These are phyloP conservation scores for Chlorops oryzae DNA, from an alignment of 1,140 invertebrate species.

Conservation along the genomic window DNA sequence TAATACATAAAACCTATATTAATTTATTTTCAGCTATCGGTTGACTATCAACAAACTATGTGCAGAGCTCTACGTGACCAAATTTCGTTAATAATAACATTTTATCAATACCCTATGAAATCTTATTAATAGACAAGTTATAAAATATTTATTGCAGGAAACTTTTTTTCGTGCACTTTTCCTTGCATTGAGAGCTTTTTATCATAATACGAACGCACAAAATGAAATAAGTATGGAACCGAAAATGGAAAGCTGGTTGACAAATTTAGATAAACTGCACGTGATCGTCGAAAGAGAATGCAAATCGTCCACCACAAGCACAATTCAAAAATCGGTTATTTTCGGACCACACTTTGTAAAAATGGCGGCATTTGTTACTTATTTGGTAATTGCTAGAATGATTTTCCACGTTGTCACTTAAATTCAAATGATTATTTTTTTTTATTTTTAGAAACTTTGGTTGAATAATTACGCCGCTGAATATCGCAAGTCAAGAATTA, in stretches of 20 bases:
- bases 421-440: too few relatives aligned
- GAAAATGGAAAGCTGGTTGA: constrained; percentile 20
- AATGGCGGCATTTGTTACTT: constrained; percentile 29
- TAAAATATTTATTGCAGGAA: constrained; percentile 21
- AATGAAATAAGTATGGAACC: constrained; percentile 20
- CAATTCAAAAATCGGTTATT: constrained; percentile 7
- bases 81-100: constrained; percentile 27
- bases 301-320: constrained; percentile 15
- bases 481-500: too few relatives aligned
- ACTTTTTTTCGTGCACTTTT: constrained; percentile 25
- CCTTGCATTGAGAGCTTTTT: constrained; percentile 19
- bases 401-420: too few relatives aligned
- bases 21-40: constrained; percentile 16
- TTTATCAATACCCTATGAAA: constrained; percentile 8
- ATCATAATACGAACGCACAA: constrained; percentile 20
- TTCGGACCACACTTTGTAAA: constrained; percentile 27
- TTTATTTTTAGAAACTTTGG: too few relatives aligned
- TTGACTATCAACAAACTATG: constrained; percentile 29
- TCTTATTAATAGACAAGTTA: constrained; percentile 17
- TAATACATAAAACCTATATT: too few relatives aligned
- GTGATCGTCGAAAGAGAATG: constrained; percentile 21
- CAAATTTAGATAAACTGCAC: constrained; percentile 21
- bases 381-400: too few relatives aligned
- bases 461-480: too few relatives aligned
- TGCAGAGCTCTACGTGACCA: constrained; percentile 30